phyloP scores from a whole-genome alignment of 2,113 vertebrate genomes.

The Neodon shergylaensis region DNA sequence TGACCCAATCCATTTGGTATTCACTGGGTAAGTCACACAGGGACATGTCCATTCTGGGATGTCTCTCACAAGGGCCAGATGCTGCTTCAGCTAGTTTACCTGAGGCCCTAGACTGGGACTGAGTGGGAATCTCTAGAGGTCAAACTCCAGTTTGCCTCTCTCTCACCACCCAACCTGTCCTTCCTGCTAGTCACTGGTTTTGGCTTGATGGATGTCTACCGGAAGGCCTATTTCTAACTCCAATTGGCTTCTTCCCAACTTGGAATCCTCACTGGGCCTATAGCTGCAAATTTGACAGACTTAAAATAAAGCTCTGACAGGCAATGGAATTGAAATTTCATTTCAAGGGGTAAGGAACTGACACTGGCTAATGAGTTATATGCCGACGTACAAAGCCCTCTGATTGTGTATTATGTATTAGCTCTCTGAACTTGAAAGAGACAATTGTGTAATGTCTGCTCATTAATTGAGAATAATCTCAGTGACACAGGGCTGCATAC shows the following conservation, averaged over 20 bases:
- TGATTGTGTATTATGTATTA: constrained; percentile 70
- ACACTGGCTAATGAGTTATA: constrained; percentile 56
- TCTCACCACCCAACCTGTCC: not conserved
- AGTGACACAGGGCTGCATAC: constrained; percentile 59
- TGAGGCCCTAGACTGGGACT: constrained; percentile 40
- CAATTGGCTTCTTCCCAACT: constrained; percentile 45
- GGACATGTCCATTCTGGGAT: constrained; percentile 78
- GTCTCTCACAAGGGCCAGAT: constrained; percentile 69
- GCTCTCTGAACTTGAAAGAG: constrained; percentile 60
- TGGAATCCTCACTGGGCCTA: constrained; percentile 55
- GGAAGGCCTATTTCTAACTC: constrained; percentile 2
- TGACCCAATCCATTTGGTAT: constrained; percentile 80
- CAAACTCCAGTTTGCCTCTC: not conserved
- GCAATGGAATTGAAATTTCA: constrained; percentile 15
- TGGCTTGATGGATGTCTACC: not conserved
- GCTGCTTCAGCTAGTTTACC: constrained; percentile 64
- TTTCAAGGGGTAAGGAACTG: constrained; percentile 38
- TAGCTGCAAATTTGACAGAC: constrained; percentile 49
- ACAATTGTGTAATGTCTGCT: constrained; percentile 70
- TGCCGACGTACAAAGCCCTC: constrained; percentile 28
- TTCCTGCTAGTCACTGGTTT: not conserved
- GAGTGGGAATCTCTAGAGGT: not conserved
- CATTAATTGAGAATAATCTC: constrained; percentile 74
- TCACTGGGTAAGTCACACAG: constrained; percentile 74
- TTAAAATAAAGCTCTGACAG: constrained; percentile 51